Percentiles rank a stretch among this genome's conserved stretches.
Conservation (phyloP, 2,113 vertebrate genomes). For the Cricetomys ansorgei region DNA sequence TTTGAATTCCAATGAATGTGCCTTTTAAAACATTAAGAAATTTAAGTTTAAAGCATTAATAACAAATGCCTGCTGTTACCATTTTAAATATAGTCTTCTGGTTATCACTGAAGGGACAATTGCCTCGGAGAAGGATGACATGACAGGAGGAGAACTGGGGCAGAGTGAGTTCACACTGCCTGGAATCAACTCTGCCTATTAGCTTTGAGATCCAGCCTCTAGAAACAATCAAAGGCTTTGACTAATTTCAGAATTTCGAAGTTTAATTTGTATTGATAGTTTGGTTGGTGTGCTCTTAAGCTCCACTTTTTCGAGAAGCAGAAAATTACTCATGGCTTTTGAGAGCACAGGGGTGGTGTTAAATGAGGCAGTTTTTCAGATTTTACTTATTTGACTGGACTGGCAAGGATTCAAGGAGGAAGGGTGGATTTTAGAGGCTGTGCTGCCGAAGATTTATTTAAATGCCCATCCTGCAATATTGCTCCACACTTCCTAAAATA, state of each 20-base stretch:
- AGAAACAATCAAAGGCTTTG: slow-evolving; percentile 57
- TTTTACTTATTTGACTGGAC: slow-evolving; percentile 35
- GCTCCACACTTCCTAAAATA: neutral
- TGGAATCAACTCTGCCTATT: slow-evolving; percentile 49
- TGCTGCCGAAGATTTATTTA: neutral
- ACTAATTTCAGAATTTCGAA: slow-evolving; percentile 45
- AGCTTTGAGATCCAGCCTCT: slow-evolving; percentile 44
- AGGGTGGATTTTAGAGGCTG: neutral
- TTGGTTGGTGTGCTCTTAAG: neutral
- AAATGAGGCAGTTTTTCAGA: slow-evolving; percentile 41
- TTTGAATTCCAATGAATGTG: slow-evolving; percentile 37
- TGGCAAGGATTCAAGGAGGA: slow-evolving; percentile 11
- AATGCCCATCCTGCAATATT: neutral
- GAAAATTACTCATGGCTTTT: slow-evolving; percentile 45
- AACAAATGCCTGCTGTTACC: slow-evolving; percentile 41
- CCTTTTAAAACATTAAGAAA: slow-evolving; percentile 43
- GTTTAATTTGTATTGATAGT: slow-evolving; percentile 39
- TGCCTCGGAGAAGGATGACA: slow-evolving; percentile 39
- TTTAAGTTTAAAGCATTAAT: slow-evolving; percentile 52
- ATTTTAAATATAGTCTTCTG: neutral
- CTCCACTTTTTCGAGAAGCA: neutral
- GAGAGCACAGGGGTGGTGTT: neutral
- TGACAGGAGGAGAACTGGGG: neutral
- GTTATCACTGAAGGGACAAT: slow-evolving; percentile 7
- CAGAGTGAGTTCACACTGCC: neutral